A percentile compares a stretch with the other conserved stretches of the same genome.
Conservation (phyloP, 2,113 vertebrate species). For the Aythya baeri region DNA sequence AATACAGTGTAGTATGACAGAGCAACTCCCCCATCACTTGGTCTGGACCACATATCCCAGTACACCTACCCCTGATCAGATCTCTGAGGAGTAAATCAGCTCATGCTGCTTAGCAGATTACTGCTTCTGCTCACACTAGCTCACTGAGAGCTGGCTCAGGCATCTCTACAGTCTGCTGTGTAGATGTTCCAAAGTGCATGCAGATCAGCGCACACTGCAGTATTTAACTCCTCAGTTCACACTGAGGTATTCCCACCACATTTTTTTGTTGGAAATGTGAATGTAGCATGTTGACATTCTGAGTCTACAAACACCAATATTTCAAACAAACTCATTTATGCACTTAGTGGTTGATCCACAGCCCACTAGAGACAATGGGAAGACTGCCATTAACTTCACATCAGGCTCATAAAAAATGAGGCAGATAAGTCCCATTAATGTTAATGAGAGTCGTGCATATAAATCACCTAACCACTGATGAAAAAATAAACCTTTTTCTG, state of each 20-base stretch:
- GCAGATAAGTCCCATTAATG: conserved; percentile 62
- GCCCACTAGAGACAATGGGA: conserved; percentile 61
- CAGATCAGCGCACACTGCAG: not conserved
- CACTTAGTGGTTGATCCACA: conserved; percentile 62
- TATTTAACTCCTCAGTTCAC: not conserved
- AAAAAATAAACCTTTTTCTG: conserved; percentile 17
- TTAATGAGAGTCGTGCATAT: conserved; percentile 62
- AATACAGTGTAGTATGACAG: accelerated
- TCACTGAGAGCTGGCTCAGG: not conserved
- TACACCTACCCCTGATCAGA: not conserved
- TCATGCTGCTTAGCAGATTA: not conserved
- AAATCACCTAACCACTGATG: conserved; percentile 15
- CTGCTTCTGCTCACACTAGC: not conserved
- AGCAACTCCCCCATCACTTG: not conserved
- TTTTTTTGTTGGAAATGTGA: conserved; percentile 19
- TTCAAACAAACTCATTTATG: conserved; percentile 56
- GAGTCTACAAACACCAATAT: conserved; percentile 50
- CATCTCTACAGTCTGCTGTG: not conserved
- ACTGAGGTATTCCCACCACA: not conserved
- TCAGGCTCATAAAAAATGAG: conserved; percentile 64
- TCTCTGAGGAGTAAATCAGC: not conserved
- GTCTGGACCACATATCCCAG: not conserved
- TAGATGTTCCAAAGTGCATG: not conserved
- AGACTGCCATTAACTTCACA: conserved; percentile 62
- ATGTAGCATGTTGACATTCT: conserved; percentile 47